A percentile compares a stretch with the other conserved stretches of the same genome.
Conservation (phyloP, 2,113 vertebrate genomes). For the Calyptommatus sinebrachiatus region DNA sequence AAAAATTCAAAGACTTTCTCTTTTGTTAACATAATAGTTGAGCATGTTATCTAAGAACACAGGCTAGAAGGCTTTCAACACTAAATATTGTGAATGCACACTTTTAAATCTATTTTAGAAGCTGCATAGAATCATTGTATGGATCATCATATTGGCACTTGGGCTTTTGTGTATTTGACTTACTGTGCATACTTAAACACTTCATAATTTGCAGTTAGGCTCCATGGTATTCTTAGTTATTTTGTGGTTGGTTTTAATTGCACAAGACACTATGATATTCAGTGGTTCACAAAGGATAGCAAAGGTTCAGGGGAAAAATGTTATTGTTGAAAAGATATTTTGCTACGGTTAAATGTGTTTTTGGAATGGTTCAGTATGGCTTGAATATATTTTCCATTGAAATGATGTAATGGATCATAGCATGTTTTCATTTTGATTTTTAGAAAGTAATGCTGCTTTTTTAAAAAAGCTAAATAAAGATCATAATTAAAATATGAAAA, state of each 20-base stretch:
- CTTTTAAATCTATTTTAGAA: background rate
- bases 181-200: background rate
- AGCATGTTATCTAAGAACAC: slow-evolving; percentile 15
- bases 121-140: background rate
- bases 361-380: background rate
- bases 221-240: background rate
- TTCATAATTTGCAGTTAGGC: background rate
- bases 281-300: background rate
- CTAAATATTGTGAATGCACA: background rate
- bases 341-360: background rate
- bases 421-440: background rate
- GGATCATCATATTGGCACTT: background rate
- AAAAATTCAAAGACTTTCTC: background rate
- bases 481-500: background rate
- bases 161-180: background rate
- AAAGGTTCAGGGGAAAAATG: background rate
- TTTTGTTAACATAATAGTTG: background rate
- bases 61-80: background rate
- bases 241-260: background rate
- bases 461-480: background rate
- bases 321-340: background rate
- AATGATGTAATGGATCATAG: background rate
- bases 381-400: slow-evolving; percentile 4
- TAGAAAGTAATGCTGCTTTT: background rate
- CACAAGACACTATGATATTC: background rate